Evolutionary conservation across 2,888 invertebrate genomes (phyloP).

Genomic region (Cephus sareptanus): DNA sequence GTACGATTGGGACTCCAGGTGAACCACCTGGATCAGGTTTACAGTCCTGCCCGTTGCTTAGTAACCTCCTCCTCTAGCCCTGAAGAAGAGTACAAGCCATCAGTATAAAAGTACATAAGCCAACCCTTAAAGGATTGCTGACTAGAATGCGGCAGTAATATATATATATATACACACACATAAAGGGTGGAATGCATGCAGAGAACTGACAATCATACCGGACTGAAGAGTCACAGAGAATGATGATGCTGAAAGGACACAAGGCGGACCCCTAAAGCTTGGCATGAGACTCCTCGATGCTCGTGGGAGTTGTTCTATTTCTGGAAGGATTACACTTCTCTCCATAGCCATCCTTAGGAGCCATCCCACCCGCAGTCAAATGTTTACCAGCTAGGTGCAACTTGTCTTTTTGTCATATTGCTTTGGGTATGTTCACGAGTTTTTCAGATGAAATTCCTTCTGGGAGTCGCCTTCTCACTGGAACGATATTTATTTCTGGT

Average conservation of each 20-base stretch:
- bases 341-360: slow-evolving; percentile 1
- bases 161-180: neutral
- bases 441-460: neutral
- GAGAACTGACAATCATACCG: neutral
- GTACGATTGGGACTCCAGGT: neutral
- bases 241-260: neutral
- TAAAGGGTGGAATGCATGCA: neutral
- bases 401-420: neutral
- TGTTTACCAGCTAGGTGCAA: neutral
- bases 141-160: neutral
- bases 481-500: neutral
- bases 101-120: neutral
- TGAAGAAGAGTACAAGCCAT: neutral
- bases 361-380: neutral
- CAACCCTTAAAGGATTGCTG: neutral
- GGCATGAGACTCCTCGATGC: neutral
- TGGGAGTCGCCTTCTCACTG: neutral
- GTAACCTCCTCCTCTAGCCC: neutral
- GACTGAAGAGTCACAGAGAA: neutral
- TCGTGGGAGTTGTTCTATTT: neutral
- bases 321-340: neutral
- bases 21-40: neutral
- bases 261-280: neutral
- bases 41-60: neutral
- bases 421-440: neutral